A percentile compares a stretch with the other conserved stretches of the same genome.
Evolutionary conservation across 2,888 invertebrate species (phyloP).

Genomic region (Ptychoptera contaminata): DNA sequence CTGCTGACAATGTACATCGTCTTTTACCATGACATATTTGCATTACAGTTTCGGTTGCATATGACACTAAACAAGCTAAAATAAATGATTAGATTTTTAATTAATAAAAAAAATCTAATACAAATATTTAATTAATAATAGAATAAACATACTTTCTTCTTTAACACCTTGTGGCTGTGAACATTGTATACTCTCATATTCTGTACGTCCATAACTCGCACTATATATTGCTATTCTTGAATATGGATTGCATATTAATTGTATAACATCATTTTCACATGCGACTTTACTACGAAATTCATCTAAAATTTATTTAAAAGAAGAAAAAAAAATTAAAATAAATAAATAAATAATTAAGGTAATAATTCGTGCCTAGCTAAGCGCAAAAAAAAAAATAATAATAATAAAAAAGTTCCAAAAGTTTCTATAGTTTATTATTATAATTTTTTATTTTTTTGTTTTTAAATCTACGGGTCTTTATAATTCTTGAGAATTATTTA

Average conservation of each 20-base stretch:
- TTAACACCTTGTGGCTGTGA: slow-evolving; percentile 65
- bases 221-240: slow-evolving; percentile 84
- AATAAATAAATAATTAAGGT: no score
- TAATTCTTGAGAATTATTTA: no score
- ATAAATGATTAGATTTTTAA: background rate
- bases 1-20: slow-evolving; percentile 61
- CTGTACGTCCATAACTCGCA: slow-evolving; percentile 79
- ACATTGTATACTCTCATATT: slow-evolving; percentile 74
- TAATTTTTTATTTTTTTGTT: no score
- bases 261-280: slow-evolving; percentile 80
- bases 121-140: background rate
- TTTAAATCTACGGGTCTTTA: no score
- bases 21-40: slow-evolving; percentile 71
- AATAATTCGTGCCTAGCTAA: no score
- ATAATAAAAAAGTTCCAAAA: no score
- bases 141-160: slow-evolving; percentile 55
- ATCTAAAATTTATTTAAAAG: slow-evolving; percentile 51
- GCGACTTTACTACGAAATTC: slow-evolving; percentile 88
- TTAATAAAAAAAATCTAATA: background rate
- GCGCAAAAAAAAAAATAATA: no score
- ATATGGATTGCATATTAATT: slow-evolving; percentile 74
- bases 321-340: background rate
- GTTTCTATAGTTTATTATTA: no score
- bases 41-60: slow-evolving; percentile 85
- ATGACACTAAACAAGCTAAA: slow-evolving; percentile 69